phyloP scores from a whole-genome alignment of 2,888 invertebrate species.

The Bursaphelenchus okinawaensis region DNA sequence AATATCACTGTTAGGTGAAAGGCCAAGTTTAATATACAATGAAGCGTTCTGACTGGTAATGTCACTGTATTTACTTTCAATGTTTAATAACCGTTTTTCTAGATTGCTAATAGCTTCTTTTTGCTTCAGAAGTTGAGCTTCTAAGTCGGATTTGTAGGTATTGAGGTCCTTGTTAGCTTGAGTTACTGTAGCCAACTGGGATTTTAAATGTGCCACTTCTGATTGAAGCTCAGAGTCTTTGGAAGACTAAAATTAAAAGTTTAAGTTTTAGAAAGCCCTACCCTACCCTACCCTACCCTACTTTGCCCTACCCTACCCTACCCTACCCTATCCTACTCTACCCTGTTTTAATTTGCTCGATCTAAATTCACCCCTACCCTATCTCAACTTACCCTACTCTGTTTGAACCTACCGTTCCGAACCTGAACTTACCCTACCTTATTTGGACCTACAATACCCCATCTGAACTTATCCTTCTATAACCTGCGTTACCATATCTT shows the following conservation, averaged over 20 bases:
- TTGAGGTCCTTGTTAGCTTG: constrained; percentile 9
- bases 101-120: neutral
- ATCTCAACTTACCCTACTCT: no score
- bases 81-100: neutral
- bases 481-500: no score
- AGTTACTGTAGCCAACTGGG: neutral
- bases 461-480: no score
- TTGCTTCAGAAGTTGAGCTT: neutral
- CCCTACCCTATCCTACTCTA: no score
- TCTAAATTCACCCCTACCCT: no score
- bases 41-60: constrained; percentile 3
- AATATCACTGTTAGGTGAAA: constrained; percentile 8
- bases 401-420: no score
- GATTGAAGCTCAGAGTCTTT: constrained; percentile 14
- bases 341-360: no score
- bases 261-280: neutral
- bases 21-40: neutral
- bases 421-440: no score
- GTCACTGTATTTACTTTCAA: neutral
- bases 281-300: no score
- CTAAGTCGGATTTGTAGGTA: constrained; percentile 10
- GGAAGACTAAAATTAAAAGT: constrained; percentile 3
- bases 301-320: no score
- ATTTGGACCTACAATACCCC: no score
- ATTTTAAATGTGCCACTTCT: constrained; percentile 3